Conservation (phyloP, 2,113 vertebrate species). For the Colistium nudipinnis region DNA sequence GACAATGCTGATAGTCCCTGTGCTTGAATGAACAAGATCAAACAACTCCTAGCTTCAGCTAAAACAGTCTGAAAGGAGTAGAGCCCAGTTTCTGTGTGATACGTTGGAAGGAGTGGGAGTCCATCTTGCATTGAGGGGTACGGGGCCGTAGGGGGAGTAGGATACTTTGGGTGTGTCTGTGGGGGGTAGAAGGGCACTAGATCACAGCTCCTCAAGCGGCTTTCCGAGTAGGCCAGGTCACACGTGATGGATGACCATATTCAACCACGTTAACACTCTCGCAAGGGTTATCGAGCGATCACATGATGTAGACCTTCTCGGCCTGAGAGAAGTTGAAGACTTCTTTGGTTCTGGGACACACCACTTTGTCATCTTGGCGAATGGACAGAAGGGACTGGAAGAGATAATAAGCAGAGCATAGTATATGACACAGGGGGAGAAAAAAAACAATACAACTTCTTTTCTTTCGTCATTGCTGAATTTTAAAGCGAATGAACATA, state of each 20-base stretch:
- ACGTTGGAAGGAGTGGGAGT: conserved; percentile 6
- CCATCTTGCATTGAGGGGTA: conserved; percentile 15
- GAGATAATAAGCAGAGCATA: conserved; percentile 8
- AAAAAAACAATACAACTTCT: too few species aligned
- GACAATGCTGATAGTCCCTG: conserved; percentile 59
- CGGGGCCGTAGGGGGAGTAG: background rate
- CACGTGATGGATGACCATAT: conserved; percentile 43
- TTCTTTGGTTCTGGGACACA: conserved; percentile 99
- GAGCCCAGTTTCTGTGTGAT: conserved; percentile 56
- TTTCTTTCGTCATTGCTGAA: background rate
- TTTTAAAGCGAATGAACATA: background rate
- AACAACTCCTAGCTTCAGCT: conserved; percentile 55
- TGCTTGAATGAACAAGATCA: conserved; percentile 63
- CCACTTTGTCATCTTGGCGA: conserved; percentile 98
- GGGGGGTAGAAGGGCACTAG: conserved; percentile 27
- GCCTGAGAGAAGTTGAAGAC: conserved; percentile 99
- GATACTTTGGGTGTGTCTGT: conserved; percentile 7
- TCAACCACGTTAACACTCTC: conserved; percentile 46
- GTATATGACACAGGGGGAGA: background rate
- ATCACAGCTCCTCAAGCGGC: conserved; percentile 64
- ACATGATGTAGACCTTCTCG: conserved; percentile 99
- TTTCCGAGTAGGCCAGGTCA: conserved; percentile 47
- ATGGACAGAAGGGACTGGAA: conserved; percentile 97
- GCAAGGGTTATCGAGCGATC: conserved; percentile 64
- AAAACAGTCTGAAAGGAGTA: conserved; percentile 61